phyloP scores from a whole-genome alignment of 1,140 invertebrate genomes.

The Acyrthosiphon pisum region DNA sequence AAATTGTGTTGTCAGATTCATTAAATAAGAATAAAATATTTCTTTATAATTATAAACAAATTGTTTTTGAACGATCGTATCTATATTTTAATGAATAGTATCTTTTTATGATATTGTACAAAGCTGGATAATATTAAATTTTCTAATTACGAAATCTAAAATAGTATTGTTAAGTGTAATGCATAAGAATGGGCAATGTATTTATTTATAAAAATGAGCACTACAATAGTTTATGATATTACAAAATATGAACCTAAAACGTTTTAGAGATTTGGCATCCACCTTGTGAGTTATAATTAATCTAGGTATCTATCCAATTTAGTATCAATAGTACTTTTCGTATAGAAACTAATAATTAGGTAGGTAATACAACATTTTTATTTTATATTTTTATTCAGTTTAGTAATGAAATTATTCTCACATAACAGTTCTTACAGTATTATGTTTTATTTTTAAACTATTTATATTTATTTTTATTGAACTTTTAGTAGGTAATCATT shows the following conservation, averaged over 20 bases:
- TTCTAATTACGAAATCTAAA: too few relatives aligned
- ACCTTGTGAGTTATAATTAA: neutral
- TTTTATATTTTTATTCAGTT: neutral
- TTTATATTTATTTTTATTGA: neutral
- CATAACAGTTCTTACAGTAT: neutral
- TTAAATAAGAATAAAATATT: neutral
- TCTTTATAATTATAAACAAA: neutral
- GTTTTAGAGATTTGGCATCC: neutral
- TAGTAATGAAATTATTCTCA: neutral
- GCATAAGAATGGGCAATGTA: too few relatives aligned
- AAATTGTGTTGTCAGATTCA: neutral
- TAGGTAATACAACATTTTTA: too few relatives aligned
- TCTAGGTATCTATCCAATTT: too few relatives aligned
- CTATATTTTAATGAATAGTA: too few relatives aligned
- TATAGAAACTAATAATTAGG: too few relatives aligned
- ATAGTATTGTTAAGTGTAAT: too few relatives aligned
- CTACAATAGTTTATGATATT: neutral
- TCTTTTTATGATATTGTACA: too few relatives aligned
- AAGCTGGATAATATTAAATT: too few relatives aligned
- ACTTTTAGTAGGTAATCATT: neutral
- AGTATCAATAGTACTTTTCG: neutral
- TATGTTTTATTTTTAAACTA: neutral
- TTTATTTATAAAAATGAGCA: neutral
- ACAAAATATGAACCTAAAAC: neutral
- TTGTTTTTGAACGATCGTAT: too few relatives aligned